A percentile compares a stretch with the other conserved stretches of the same genome.
Evolutionary conservation across 2,797 vertebrate genomes (phyloP).

Genomic region (Rhabdomys pumilio): DNA sequence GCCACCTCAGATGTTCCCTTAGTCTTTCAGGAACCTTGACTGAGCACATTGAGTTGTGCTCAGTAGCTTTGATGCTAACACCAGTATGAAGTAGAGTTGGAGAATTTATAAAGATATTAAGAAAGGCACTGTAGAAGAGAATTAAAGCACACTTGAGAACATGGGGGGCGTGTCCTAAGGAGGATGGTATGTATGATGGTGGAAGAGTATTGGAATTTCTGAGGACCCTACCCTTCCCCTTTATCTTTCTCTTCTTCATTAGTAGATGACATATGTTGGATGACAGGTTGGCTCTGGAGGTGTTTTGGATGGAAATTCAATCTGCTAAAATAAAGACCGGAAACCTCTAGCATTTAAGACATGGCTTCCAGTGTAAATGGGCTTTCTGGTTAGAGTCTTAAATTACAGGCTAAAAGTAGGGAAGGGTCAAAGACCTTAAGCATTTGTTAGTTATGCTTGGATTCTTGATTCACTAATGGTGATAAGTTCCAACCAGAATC

Average conservation of each 20-base stretch:
- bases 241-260: not conserved
- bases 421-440: not conserved
- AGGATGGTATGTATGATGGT: not conserved
- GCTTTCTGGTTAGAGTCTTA: not conserved
- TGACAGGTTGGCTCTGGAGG: not conserved
- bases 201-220: not conserved
- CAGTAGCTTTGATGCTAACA: not conserved
- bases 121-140: not conserved
- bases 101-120: not conserved
- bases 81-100: not conserved
- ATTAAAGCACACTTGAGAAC: not conserved
- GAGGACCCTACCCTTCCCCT: not conserved
- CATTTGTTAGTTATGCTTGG: not conserved
- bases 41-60: not conserved
- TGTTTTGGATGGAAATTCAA: not conserved
- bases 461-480: not conserved
- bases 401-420: not conserved
- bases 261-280: not conserved
- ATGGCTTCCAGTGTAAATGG: not conserved
- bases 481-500: not conserved
- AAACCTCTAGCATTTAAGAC: no score
- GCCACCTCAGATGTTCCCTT: not conserved
- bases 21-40: not conserved
- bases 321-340: not conserved
- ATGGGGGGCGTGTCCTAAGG: accelerated